These are phyloP conservation scores for Scaptodrosophila latifasciaeformis DNA, from an alignment of 2,888 invertebrate genomes.

Conservation along the genomic window DNA sequence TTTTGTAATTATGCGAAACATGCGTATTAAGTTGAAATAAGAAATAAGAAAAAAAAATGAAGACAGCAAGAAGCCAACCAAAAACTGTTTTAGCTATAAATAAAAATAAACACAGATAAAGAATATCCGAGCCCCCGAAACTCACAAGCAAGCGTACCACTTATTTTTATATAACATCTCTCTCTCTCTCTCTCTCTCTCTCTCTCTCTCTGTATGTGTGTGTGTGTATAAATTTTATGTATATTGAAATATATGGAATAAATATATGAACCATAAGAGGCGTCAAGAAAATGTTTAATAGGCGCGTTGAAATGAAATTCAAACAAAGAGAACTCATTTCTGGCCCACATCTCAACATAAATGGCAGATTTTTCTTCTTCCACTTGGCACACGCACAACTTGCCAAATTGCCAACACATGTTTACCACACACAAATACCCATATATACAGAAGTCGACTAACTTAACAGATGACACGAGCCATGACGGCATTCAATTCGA, in stretches of 20 bases:
- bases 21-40: slow-evolving; percentile 27
- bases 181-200: too few species aligned
- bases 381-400: slow-evolving; percentile 2
- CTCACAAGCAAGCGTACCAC: too few species aligned
- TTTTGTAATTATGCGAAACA: slow-evolving; percentile 3
- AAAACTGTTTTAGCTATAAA: slow-evolving; percentile 10
- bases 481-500: slow-evolving; percentile 10
- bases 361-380: too few species aligned
- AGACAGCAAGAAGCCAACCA: background rate
- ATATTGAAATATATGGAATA: background rate
- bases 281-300: slow-evolving; percentile 43
- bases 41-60: slow-evolving; percentile 1
- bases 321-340: slow-evolving; percentile 27
- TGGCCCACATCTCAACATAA: too few species aligned
- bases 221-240: too few species aligned
- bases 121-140: too few species aligned
- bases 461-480: too few species aligned
- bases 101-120: slow-evolving; percentile 36
- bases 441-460: too few species aligned
- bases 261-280: slow-evolving; percentile 28
- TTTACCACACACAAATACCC: too few species aligned
- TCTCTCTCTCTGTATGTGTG: too few species aligned
- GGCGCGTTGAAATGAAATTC: slow-evolving; percentile 43
- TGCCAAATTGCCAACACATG: slow-evolving; percentile 36
- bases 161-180: too few species aligned